Percentiles rank a stretch among this genome's conserved stretches.
phyloP scores from a whole-genome alignment of 2,888 invertebrate species.

The Palloptera scutellata region DNA sequence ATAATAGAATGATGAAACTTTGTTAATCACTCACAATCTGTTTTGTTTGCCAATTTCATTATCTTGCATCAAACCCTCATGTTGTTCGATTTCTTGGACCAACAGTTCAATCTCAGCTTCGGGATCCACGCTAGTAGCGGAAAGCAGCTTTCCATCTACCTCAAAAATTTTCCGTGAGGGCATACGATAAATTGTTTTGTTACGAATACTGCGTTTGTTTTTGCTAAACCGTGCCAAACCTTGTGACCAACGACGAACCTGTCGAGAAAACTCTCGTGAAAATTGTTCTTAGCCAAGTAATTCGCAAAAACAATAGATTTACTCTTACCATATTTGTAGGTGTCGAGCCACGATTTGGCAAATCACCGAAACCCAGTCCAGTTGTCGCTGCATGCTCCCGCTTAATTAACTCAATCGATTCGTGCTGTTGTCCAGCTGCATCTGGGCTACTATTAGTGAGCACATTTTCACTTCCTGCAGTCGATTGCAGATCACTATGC shows the following conservation, averaged over 20 bases:
- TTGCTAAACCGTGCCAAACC: slow-evolving; percentile 45
- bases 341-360: slow-evolving; percentile 36
- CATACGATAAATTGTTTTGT: slow-evolving; percentile 42
- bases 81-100: slow-evolving; percentile 72
- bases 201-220: slow-evolving; percentile 39
- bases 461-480: slow-evolving; percentile 41
- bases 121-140: slow-evolving; percentile 27
- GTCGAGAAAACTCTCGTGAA: neutral
- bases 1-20: neutral
- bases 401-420: slow-evolving; percentile 29
- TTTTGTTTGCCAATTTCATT: slow-evolving; percentile 70
- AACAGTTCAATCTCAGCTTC: slow-evolving; percentile 69
- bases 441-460: slow-evolving; percentile 36
- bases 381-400: slow-evolving; percentile 34
- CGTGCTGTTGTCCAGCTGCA: slow-evolving; percentile 23
- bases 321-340: slow-evolving; percentile 44
- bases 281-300: neutral
- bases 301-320: neutral
- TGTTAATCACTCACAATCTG: slow-evolving; percentile 66
- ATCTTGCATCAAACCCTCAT: slow-evolving; percentile 72
- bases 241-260: slow-evolving; percentile 50
- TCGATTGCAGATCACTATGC: slow-evolving; percentile 46
- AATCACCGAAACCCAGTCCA: slow-evolving; percentile 29
- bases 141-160: slow-evolving; percentile 40
- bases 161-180: slow-evolving; percentile 45